Base-by-base conservation (phyloP, 1,140 invertebrate genomes). In the Lucilia cuprina region DNA sequence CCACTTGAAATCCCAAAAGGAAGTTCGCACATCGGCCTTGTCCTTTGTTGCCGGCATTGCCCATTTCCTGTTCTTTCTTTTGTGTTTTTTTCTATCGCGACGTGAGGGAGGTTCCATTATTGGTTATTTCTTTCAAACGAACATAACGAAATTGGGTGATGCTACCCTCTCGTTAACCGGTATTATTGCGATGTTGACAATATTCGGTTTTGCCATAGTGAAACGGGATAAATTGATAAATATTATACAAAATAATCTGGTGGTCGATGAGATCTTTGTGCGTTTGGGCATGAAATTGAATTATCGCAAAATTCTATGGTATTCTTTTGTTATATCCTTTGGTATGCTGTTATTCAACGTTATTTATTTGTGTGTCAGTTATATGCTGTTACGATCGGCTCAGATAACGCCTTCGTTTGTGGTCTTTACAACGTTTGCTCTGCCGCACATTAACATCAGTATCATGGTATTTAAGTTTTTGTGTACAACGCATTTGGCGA, bases 381-480 rank as follows among this genome's bases (percentile, higher is more conserved):
- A 88, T 84, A 85, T 86, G 25, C 74, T 91, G 41, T 70, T 91
- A n/a, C 82, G 87, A 35, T 89, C 88, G 30, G 89, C 89, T 21
- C 85, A 82, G 21, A 88, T 90, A 5, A 86, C 86, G 19, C 89
- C 89, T 2, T 89, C 89, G 5, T 90, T 90, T 84, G 88, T 88
- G 25, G 89, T 89, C 13, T 90, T 91, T n/a, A 88, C 86, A 3
- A 85, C 88, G 12, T 91, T 90, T 25, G 89, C 88, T 8, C 75
- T 91, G 84, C 89, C 89, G 9, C 89, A 91, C 83, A 89, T 91
- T 8, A 89, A 91, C 25, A 91, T 89, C 50, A 88, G 88, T 17
- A 84, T 91, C 7, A 88, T 90, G 88, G 88, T 91, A 60, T 90
- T 90, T 74, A 90, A 90, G 74, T 91, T 91, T 75, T 85, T 90